These are phyloP conservation scores for Trochalopteron elliotii DNA, from an alignment of 2,113 vertebrate genomes.

Conservation along the genomic window DNA sequence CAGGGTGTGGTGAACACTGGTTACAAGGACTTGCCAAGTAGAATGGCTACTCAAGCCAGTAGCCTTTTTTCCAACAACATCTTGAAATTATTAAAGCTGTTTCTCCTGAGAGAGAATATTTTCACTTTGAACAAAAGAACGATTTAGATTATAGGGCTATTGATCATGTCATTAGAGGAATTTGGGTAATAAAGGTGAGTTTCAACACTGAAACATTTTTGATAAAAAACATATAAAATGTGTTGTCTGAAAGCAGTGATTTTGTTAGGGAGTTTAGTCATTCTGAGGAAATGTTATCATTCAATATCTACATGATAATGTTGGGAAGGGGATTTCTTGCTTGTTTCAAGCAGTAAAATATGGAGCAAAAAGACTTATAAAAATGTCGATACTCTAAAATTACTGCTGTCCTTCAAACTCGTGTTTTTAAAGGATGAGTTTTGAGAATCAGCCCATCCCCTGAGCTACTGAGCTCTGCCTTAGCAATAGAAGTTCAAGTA, in stretches of 20 bases:
- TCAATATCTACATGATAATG: not conserved
- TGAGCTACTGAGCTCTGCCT: not conserved
- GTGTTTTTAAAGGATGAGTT: not conserved
- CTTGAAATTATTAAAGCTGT: slow-evolving; percentile 86
- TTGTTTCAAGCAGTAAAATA: not conserved
- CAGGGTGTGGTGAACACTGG: slow-evolving; percentile 85
- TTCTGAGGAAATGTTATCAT: not conserved
- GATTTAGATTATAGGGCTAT: slow-evolving; percentile 80
- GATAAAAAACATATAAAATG: not conserved
- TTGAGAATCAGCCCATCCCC: not conserved
- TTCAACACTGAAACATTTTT: slow-evolving; percentile 5
- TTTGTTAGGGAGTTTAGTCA: not conserved
- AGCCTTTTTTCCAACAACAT: slow-evolving; percentile 85
- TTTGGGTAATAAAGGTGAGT: slow-evolving; percentile 77
- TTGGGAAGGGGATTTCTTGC: not conserved
- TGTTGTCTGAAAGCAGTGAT: not conserved
- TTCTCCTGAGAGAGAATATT: slow-evolving; percentile 84
- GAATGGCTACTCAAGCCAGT: slow-evolving; percentile 85
- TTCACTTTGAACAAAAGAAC: slow-evolving; percentile 79
- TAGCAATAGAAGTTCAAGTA: not conserved
- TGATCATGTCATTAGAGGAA: slow-evolving; percentile 79
- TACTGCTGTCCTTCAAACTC: not conserved
- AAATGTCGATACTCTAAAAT: not conserved
- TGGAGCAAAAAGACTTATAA: not conserved
- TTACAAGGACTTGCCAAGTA: slow-evolving; percentile 83